Evolutionary conservation across 2,888 invertebrate genomes (phyloP), one percentile per base, ranked within the genome.

Genomic region (Drosophila anomalipes): DNA sequence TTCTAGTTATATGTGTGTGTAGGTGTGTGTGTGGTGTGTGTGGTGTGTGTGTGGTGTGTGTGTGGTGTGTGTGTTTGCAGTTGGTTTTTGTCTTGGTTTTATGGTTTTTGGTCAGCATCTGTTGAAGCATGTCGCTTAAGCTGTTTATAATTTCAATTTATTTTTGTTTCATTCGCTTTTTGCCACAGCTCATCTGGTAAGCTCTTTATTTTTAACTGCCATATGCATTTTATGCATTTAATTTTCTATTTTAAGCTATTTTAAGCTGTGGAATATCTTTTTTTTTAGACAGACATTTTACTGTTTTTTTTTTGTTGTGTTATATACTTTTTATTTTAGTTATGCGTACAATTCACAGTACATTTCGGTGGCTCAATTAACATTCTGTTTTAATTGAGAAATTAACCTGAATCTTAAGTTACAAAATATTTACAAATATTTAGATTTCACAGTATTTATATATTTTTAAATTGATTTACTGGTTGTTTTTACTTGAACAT

Each of bases 141-240:
- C 85, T 83, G 86, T 89, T 86, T 89, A 86, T 86, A 86, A 82
- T 76, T 81, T 83, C 52, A 76, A 79, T 76, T 70, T 59, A 74
- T 80, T 72, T 82, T 75, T 77, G 65, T 72, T 74, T 79, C 64
- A 74, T 79, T 74, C 65, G 22, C 12, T 72, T 63, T 68, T 60
- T 66, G 44, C 26, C 49, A 37, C 41, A 44, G 51, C 30, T 61
- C 56, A 57, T 53, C 39, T 4, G 49, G 58, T 77, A 81, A 85
- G 75, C 75, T 70, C 67, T 59, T 82, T 74, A 63, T 59, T 82
- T 77, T 72, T 47, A 58, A 70, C 63, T 68, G 63, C 44, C 51
- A 30, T 33, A 39, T 54, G 49, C 32, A 70, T 66, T 81, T 69
- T 67, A 41, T 51, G 64, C 59, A 70, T 53, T 72, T 52, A 33